Evolutionary conservation across 2,113 vertebrate species (phyloP).

Genomic region (Desmodus rotundus): DNA sequence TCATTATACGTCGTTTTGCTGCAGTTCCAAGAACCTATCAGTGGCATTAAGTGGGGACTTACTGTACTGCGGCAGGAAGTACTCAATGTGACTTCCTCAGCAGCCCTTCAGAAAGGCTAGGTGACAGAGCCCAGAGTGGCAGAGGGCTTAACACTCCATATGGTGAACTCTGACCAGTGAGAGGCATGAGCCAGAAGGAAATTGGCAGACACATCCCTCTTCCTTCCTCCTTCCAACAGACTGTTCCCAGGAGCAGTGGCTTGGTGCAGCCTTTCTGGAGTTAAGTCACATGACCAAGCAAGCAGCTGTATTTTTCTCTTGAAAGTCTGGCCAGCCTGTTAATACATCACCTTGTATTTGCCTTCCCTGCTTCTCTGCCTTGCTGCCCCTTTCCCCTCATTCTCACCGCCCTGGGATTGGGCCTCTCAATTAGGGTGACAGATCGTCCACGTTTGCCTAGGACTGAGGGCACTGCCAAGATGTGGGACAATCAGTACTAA

Average conservation of each 20-base stretch:
- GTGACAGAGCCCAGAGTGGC: not conserved
- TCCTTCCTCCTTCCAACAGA: not conserved
- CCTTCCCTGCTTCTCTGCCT: not conserved
- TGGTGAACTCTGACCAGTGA: not conserved
- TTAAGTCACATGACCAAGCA: not conserved
- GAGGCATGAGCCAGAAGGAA: not conserved
- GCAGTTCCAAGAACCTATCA: not conserved
- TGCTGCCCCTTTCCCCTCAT: not conserved
- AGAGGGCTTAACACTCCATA: not conserved
- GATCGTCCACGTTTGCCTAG: not conserved
- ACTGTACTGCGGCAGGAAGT: not conserved
- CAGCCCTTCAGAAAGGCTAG: not conserved
- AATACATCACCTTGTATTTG: not conserved
- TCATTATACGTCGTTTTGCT: not conserved
- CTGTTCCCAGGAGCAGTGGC: not conserved
- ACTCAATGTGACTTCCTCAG: not conserved
- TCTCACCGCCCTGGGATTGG: not conserved
- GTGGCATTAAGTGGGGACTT: not conserved
- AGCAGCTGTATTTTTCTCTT: not conserved
- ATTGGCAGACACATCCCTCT: not conserved
- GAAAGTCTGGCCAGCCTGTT: not conserved
- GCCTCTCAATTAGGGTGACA: not conserved
- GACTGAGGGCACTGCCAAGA: not conserved
- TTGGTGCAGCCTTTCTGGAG: not conserved
- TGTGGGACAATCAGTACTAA: not conserved